Evolutionary conservation across 2,113 vertebrate genomes (phyloP).

Genomic region (Saccopteryx leptura): DNA sequence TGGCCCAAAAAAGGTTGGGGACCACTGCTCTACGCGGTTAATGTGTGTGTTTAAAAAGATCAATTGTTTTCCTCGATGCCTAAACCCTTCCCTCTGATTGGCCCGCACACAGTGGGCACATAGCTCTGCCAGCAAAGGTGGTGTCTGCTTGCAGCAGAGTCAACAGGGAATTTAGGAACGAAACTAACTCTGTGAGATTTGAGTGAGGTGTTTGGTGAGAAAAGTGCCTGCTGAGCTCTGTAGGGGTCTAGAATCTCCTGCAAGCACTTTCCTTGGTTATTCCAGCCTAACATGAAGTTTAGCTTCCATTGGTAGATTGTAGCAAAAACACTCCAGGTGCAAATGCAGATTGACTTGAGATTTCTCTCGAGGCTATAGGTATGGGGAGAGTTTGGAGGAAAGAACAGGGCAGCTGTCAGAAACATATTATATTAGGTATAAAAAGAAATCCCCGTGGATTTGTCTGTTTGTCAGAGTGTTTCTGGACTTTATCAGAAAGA

Average conservation of each 20-base stretch:
- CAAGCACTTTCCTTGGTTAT: background rate
- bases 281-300: background rate
- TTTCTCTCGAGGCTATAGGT: background rate
- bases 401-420: background rate
- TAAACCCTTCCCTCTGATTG: background rate
- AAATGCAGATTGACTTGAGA: conserved; percentile 1
- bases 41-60: background rate
- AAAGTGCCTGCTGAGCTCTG: background rate
- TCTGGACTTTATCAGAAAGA: conserved; percentile 45
- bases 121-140: background rate
- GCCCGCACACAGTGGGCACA: background rate
- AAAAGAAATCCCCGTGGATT: conserved; percentile 8
- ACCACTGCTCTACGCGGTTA: too few relatives aligned
- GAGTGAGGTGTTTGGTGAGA: background rate
- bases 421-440: background rate
- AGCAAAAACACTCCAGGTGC: background rate
- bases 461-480: background rate
- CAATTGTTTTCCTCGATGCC: background rate
- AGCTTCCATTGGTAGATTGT: background rate
- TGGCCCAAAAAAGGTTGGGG: too few relatives aligned
- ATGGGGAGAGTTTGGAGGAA: background rate
- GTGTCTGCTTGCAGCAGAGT: background rate
- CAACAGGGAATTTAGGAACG: background rate
- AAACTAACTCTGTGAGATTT: background rate
- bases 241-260: background rate